Percentiles rank a stretch among this genome's conserved stretches.
Evolutionary conservation across 2,888 invertebrate genomes (phyloP).

Genomic region (Orthosia gracilis): DNA sequence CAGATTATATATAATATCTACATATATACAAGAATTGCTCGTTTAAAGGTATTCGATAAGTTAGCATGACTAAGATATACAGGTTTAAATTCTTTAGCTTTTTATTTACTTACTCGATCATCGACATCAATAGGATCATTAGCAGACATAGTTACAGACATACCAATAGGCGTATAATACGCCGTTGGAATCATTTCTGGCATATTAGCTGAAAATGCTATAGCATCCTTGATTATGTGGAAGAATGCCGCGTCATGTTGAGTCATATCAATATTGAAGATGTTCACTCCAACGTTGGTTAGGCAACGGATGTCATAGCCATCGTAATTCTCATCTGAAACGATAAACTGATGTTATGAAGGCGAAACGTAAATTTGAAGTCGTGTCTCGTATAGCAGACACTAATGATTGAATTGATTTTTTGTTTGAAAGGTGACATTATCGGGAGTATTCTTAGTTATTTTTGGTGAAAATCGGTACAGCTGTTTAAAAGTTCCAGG

Average conservation of each 20-base stretch:
- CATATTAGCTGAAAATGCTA: constrained; percentile 42
- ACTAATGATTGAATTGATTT: too few species aligned
- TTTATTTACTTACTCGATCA: constrained; percentile 59
- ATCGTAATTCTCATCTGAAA: constrained; percentile 46
- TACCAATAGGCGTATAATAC: constrained; percentile 62
- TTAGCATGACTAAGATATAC: too few species aligned
- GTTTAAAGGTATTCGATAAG: too few species aligned
- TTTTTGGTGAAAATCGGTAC: too few species aligned
- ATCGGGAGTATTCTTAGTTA: too few species aligned
- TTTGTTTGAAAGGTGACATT: too few species aligned
- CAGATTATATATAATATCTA: too few species aligned
- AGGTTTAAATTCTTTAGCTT: too few species aligned
- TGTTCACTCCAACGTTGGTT: constrained; percentile 67
- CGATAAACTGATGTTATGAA: background rate
- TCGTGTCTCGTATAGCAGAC: too few species aligned
- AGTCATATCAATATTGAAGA: constrained; percentile 72
- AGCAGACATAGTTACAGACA: constrained; percentile 69
- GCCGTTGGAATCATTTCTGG: constrained; percentile 46
- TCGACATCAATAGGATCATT: constrained; percentile 60
- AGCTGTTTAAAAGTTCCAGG: too few species aligned
- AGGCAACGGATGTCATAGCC: constrained; percentile 43
- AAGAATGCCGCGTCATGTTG: constrained; percentile 56
- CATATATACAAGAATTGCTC: too few species aligned
- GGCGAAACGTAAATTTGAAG: background rate
- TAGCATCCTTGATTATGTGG: constrained; percentile 48